Conservation (phyloP, 64 coral and sea anemone genomes). For the Actinia tenebrosa region DNA sequence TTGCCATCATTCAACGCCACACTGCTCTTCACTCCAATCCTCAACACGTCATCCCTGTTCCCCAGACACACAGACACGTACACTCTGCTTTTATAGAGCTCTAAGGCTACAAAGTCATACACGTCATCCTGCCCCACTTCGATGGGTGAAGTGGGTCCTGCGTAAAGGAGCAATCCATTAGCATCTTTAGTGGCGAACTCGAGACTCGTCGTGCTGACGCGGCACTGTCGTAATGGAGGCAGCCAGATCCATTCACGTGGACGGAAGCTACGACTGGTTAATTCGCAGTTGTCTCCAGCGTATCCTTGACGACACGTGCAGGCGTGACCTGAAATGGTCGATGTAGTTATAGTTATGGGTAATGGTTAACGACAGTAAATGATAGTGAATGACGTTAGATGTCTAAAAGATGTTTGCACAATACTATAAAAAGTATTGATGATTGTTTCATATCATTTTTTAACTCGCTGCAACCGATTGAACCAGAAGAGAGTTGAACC, state of each 20-base stretch:
- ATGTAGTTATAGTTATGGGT: too few relatives aligned
- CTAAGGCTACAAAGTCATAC: conserved; percentile 62
- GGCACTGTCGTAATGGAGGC: conserved; percentile 53
- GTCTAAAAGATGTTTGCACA: too few relatives aligned
- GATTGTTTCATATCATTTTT: too few relatives aligned
- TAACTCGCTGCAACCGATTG: too few relatives aligned
- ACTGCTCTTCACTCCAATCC: conserved; percentile 17
- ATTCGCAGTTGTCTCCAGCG: conserved; percentile 73
- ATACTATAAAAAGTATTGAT: too few relatives aligned
- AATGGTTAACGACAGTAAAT: too few relatives aligned
- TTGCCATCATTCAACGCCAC: conserved; percentile 63
- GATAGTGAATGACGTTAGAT: too few relatives aligned
- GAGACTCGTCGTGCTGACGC: conserved; percentile 53
- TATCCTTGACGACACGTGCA: conserved; percentile 50
- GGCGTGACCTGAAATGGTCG: conserved; percentile 39
- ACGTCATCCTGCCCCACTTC: conserved; percentile 39
- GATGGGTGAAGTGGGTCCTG: conserved; percentile 61
- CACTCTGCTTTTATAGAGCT: conserved; percentile 52
- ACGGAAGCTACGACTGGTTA: conserved; percentile 87
- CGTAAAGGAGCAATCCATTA: conserved; percentile 79
- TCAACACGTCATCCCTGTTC: conserved; percentile 39
- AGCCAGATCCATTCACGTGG: conserved; percentile 83
- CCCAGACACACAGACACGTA: conserved; percentile 73
- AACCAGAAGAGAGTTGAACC: too few relatives aligned
- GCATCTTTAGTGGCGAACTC: conserved; percentile 74